Base-by-base conservation (phyloP, 2,113 vertebrate genomes). In the Scophthalmus maximus region DNA sequence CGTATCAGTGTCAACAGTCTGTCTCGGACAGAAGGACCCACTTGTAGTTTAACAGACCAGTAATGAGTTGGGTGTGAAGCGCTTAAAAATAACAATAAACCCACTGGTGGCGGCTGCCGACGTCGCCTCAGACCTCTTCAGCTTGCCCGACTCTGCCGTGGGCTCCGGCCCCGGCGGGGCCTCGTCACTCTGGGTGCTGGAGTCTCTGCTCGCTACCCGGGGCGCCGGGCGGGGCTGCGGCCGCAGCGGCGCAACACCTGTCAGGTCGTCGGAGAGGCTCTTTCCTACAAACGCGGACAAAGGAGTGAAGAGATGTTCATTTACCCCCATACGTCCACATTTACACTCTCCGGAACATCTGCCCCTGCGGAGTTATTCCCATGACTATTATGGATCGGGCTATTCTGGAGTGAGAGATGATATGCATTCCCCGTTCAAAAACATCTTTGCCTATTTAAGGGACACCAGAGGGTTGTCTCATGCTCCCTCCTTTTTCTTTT, bases 161-260 rank as follows among this genome's bases (percentile, higher is more conserved):
- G 36, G 27, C 27, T 73, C 23, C 5, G 66, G 18, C 49, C 85
- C 86, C 14, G 78, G 91, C 0, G 68, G 36, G 0, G 7, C 66
- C n/a, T 85, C 80, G 0, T 98, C 95, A 0, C 96, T 96, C 75
- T 97, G 97, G 1, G 96, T 98, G 88, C 95, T 94, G 62, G 93
- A 93, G 6, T 98, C 96, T 83, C 93, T 91, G 79, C 94, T 95
- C 46, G 89, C 84, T 0, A 86, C 88, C 83, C 92, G 93, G 67
- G 91, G 49, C 12, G 91, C 87, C 55, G 5, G 87, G 57, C 57
- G 76, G 79, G 51, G 83, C 20, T 26, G 82, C 8, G 40, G 61
- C 10, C 73, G 83, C 68, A 78, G 79, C 7, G 1, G 17, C 2
- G 74, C 57, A 23, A 38, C 87, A 72, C 87, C 85, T 59, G 87